phyloP scores from a whole-genome alignment of 2,888 invertebrate species.

The Epsilonema sp. region DNA sequence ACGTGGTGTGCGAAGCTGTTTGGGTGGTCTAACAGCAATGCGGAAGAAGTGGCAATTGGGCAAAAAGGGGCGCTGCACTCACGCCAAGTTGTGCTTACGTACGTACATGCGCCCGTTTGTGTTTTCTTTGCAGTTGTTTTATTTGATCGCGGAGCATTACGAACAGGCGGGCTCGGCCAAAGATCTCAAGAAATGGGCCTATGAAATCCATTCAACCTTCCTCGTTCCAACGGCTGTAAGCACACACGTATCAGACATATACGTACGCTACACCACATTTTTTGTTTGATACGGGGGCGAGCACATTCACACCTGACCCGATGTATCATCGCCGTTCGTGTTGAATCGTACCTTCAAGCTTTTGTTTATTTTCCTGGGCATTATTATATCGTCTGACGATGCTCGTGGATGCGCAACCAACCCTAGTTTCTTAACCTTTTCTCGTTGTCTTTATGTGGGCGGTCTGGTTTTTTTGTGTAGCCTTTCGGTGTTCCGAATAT shows the following conservation, averaged over 20 bases:
- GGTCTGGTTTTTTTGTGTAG: too few relatives aligned
- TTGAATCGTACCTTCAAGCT: too few relatives aligned
- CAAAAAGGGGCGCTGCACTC: slow-evolving; percentile 21
- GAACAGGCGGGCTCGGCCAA: slow-evolving; percentile 55
- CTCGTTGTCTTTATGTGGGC: too few relatives aligned
- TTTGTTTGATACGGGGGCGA: too few relatives aligned
- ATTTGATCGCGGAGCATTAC: slow-evolving; percentile 73
- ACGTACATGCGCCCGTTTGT: neutral
- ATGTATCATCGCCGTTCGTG: neutral
- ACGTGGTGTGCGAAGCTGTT: too few relatives aligned
- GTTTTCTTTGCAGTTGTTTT: slow-evolving; percentile 49
- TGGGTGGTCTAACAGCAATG: neutral
- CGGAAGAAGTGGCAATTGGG: slow-evolving; percentile 16
- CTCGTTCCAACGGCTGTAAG: slow-evolving; percentile 41
- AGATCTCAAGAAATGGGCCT: slow-evolving; percentile 93
- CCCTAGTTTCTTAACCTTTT: too few relatives aligned
- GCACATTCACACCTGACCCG: too few relatives aligned
- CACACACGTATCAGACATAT: neutral
- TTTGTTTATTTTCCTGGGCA: too few relatives aligned
- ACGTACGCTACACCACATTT: neutral
- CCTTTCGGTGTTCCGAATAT: too few relatives aligned
- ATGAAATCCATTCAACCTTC: slow-evolving; percentile 93
- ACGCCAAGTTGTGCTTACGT: too few relatives aligned
- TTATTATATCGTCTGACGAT: too few relatives aligned
- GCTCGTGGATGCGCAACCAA: too few relatives aligned